Evolutionary conservation across 1,140 invertebrate genomes (phyloP), one percentile per base, ranked within the genome.

Genomic region (Zaprionus taronus): DNA sequence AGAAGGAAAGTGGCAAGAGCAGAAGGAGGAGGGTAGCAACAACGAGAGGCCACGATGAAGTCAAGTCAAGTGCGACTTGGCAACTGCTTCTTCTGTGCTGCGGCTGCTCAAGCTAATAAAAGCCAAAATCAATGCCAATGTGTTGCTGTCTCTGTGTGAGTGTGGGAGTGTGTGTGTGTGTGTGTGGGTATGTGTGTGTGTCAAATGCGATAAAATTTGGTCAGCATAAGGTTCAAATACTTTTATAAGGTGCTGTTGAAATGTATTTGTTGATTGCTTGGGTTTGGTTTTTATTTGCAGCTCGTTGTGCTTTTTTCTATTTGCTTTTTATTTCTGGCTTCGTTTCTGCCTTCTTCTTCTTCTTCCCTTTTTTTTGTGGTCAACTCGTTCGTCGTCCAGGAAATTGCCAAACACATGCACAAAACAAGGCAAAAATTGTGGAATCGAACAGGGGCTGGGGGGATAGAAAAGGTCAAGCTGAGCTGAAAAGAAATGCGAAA

Each of bases 171-270:
- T 22, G 11, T 36, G 15, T 51, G 15, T 31, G n/a, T n/a, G n/a
- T n/a, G n/a, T 60, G 34, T 72, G 15, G 53, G 53, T 57, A 47
- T 72, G 74, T 55, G 79, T 81, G 67, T 80, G 65, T 89, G 85
- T 89, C 85, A 90, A 77, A 85, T 81, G 79, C 79, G 86, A 89
- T 90, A 89, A 89, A 89, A 89, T 89, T 89, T 85, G 85, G 85
- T 90, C 85, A 89, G 79, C 85, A 90, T 89, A 89, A 85, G 85
- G 85, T 90, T 82, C 69, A 89, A 89, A 89, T 89, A 89, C 85
- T 89, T 89, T 89, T 90, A 90, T 89, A 89, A 89, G 85, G 85
- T 89, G 85, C 85, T 90, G 85, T 85, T 79, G 85, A 90, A 85
- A 85, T 81, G 81, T 89, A 89, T 89, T 89, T 90, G 85, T 84